Evolutionary conservation across 2,797 vertebrate genomes (phyloP).

Genomic region (Lithobates sylvaticus): DNA sequence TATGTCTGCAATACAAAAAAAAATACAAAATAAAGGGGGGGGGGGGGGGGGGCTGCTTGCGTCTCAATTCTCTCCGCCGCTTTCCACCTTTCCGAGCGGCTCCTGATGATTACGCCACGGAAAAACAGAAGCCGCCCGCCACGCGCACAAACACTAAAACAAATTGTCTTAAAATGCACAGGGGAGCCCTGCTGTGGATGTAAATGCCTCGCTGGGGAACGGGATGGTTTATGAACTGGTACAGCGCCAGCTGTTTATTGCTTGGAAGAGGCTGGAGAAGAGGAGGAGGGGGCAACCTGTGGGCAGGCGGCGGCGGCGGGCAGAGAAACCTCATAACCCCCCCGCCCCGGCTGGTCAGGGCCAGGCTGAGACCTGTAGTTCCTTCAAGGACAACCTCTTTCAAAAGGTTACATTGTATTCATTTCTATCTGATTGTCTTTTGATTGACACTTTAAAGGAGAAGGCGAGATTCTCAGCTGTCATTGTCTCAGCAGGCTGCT

Average conservation of each 20-base stretch:
- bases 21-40: too few species aligned
- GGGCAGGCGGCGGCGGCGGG: neutral
- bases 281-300: too few species aligned
- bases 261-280: neutral
- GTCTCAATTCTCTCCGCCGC: constrained; percentile 60
- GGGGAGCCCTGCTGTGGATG: constrained; percentile 69
- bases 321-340: neutral
- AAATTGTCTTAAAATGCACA: constrained; percentile 70
- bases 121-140: constrained; percentile 66
- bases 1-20: constrained; percentile 21
- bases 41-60: constrained; percentile 60
- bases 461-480: too few species aligned
- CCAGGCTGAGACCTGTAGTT: neutral
- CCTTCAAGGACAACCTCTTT: too few species aligned
- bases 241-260: constrained; percentile 5
- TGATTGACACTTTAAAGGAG: too few species aligned
- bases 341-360: neutral
- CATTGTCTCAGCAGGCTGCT: too few species aligned
- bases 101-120: constrained; percentile 76
- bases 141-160: constrained; percentile 71
- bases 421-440: too few species aligned
- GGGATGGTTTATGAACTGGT: constrained; percentile 66
- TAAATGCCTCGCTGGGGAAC: constrained; percentile 68
- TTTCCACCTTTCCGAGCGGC: constrained; percentile 72
- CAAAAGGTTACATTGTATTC: too few species aligned